Evolutionary conservation across 2,888 invertebrate species (phyloP).

Genomic region (Terebella lapidaria): DNA sequence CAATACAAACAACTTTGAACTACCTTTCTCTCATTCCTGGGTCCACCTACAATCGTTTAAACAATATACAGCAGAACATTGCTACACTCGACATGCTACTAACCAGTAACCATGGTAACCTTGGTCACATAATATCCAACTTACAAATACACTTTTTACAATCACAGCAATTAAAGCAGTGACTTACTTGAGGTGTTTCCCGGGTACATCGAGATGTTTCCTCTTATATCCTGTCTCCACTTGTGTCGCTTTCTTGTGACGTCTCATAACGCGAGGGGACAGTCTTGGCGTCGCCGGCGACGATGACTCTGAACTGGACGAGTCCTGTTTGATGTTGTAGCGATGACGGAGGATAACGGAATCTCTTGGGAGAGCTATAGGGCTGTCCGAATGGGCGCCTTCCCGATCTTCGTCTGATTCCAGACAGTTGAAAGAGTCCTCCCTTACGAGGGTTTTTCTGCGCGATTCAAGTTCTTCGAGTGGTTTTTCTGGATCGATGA

Average conservation of each 20-base stretch:
- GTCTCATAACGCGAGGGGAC: background rate
- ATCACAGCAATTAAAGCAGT: no score
- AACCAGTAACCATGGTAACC: no score
- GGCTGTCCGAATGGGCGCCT: no score
- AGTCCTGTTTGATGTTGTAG: background rate
- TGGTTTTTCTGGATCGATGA: background rate
- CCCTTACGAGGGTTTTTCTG: background rate
- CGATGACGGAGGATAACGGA: background rate
- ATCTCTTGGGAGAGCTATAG: background rate
- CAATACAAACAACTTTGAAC: no score
- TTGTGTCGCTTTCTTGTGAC: background rate
- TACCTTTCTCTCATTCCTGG: no score
- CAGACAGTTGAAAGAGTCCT: slow-evolving; percentile 1
- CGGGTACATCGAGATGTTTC: background rate
- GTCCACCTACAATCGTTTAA: no score
- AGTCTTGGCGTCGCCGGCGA: slow-evolving; percentile 1
- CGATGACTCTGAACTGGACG: background rate
- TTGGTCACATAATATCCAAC: no score
- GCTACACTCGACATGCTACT: no score
- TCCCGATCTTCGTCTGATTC: background rate
- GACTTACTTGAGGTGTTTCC: background rate
- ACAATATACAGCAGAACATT: no score
- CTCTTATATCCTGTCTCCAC: background rate
- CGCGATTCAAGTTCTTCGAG: background rate
- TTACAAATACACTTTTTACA: no score